Evolutionary conservation across 2,113 vertebrate species (phyloP), one percentile per base, ranked within the genome.

Genomic region (Hirundichthys speculiger): DNA sequence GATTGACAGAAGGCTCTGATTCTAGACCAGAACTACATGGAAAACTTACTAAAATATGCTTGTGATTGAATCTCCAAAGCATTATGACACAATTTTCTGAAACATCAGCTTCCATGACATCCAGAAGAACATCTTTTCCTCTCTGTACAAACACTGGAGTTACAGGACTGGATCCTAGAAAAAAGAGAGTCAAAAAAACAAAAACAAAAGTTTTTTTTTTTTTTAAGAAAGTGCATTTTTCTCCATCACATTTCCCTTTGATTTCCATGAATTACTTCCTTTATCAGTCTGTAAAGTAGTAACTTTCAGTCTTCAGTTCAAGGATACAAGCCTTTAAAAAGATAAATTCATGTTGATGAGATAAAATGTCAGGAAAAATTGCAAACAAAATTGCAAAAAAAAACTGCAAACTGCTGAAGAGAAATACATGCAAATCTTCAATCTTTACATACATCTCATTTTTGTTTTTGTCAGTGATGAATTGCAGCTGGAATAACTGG

Each of bases 1-100:
- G 6, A 5, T 34, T 1, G 11, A 34, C 30, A 34, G 30, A 34
- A 34, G 30, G 30, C 11, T 34, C 1, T 52, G 22, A 13, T 27
- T 47, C 0, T 5, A 0, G 0, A 5, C 0, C 0, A n/a, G 9
- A 1, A 3, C 18, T 9, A 19, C 43, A 45, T 3, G 0, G 2
- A 11, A 18, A 19, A 18, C n/a, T 9, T 11, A 45, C 43, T 45
- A 45, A 45, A 45, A 1, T 45, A 16, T 5, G 13, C 8, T 0
- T 45, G 2, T 45, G 7, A 15, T 34, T 53, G 2, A 52, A 34
- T 1, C 0, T 67, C 75, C 68, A 71, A 0, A 0, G 4, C 42
- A 18, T 3, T 1, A 30, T 0, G 5, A 0, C 0, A 22, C 15
- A 1, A 0, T 58, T 1, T 8, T 42, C 1, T 19, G 22, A 22